phyloP scores from a whole-genome alignment of 2,797 vertebrate species.

The Sarcophilus harrisii region DNA sequence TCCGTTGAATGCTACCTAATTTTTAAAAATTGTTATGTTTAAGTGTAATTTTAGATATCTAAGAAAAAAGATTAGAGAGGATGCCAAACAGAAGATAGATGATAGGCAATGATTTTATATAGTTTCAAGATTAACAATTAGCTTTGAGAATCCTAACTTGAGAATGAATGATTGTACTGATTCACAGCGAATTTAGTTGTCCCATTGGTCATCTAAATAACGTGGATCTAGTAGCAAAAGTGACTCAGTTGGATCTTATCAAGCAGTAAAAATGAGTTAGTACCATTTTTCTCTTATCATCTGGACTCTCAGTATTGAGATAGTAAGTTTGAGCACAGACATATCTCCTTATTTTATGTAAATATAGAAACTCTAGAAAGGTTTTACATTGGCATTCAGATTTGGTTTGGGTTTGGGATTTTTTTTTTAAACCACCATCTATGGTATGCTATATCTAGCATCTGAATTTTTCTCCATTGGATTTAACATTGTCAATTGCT shows the following conservation, averaged over 20 bases:
- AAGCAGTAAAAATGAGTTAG: conserved; percentile 8
- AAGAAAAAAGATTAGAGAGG: background rate
- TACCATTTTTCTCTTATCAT: conserved; percentile 22
- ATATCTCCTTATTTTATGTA: conserved; percentile 43
- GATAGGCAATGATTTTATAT: background rate
- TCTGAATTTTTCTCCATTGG: conserved; percentile 66
- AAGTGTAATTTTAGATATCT: background rate
- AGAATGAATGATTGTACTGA: background rate
- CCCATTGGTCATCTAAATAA: background rate
- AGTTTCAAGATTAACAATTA: background rate
- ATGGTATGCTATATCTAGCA: conserved; percentile 41
- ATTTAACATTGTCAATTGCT: conserved; percentile 67
- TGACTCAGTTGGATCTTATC: background rate
- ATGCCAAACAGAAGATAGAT: background rate
- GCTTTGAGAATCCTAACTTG: background rate
- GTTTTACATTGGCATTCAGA: background rate
- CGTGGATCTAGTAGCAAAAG: background rate
- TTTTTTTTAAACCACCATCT: conserved; percentile 56
- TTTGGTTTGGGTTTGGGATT: background rate
- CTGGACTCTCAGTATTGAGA: conserved; percentile 18
- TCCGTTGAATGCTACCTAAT: background rate
- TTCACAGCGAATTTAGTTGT: conserved; percentile 8
- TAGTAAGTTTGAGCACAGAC: conserved; percentile 56
- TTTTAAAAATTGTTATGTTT: background rate
- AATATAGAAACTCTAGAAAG: conserved; percentile 31